Evolutionary conservation across 1,140 invertebrate species (phyloP), one percentile per base, ranked within the genome.

Genomic region (Leptoteleia sp.): DNA sequence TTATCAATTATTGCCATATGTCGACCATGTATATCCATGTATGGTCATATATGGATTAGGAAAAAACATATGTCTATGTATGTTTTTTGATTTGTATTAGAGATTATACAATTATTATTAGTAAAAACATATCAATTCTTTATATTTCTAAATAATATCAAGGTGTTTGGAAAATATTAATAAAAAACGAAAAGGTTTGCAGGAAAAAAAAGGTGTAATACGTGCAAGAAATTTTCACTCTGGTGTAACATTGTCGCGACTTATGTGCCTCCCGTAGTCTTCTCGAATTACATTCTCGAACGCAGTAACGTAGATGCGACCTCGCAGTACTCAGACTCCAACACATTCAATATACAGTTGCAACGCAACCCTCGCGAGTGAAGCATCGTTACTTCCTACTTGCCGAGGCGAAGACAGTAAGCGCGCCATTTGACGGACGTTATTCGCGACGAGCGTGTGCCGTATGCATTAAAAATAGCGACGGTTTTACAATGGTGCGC

Each of bases 211-310:
- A n/a, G n/a, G n/a, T n/a, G n/a, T n/a, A n/a, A n/a, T n/a, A n/a
- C n/a, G n/a, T n/a, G n/a, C n/a, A n/a, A n/a, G n/a, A n/a, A n/a
- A n/a, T n/a, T n/a, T n/a, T n/a, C n/a, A n/a, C n/a, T 8, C 45
- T 37, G 8, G 11, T 47, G 42, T 59, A 75, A 61, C 54, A 52
- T 61, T 29, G 57, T 48, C 50, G 68, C 70, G 73, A 79, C 80
- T 57, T 38, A 42, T 48, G 50, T 73, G 57, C 48, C 65, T 57
- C 59, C 64, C 31, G 64, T 13, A 77, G 75, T 73, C 65, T 81
- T 82, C 84, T 83, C 82, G 82, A 80, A 82, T 84, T 85, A 83
- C 84, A 76, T 76, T 82, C 81, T 76, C 81, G 81, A 79, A 82
- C 68, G 82, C 81, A 80, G 82, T 82, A 81, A 82, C 82, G 81